These are phyloP conservation scores for Lepidocolaptes lacrymiger DNA, from an alignment of 2,797 vertebrate genomes.

Conservation along the genomic window DNA sequence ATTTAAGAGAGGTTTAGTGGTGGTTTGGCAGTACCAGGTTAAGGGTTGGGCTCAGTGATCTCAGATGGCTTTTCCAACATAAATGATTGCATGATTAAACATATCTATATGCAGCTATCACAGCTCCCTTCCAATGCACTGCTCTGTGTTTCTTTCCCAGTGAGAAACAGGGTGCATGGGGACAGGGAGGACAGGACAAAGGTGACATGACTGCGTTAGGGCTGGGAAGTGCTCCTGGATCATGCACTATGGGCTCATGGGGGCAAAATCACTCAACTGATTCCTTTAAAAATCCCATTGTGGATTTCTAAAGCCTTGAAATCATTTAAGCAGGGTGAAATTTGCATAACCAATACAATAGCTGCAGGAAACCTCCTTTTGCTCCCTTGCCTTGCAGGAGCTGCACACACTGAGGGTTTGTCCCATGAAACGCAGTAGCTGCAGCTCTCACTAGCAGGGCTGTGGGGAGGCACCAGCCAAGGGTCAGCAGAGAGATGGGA, in stretches of 20 bases:
- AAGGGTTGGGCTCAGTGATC: neutral
- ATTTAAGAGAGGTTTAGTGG: neutral
- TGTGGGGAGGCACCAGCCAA: neutral
- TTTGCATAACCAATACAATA: neutral
- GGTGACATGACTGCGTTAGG: neutral
- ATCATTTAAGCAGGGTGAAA: neutral
- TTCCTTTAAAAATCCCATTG: neutral
- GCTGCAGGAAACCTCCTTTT: neutral
- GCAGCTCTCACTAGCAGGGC: neutral
- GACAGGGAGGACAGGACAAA: neutral
- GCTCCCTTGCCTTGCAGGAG: neutral
- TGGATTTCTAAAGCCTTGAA: neutral
- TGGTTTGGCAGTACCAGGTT: neutral
- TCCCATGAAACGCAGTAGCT: neutral
- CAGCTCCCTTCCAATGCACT: neutral
- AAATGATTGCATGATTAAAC: neutral
- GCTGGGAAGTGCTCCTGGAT: neutral
- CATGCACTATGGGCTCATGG: neutral
- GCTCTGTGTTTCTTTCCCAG: neutral
- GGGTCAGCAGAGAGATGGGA: neutral
- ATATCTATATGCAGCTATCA: neutral
- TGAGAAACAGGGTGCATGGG: neutral
- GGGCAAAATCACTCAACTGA: accelerated
- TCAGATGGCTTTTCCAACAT: neutral
- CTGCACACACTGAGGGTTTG: accelerated